Percentiles rank a stretch among this genome's conserved stretches.
These are phyloP conservation scores for Rhodophaea formosa DNA, from an alignment of 2,888 invertebrate genomes.

Conservation along the genomic window DNA sequence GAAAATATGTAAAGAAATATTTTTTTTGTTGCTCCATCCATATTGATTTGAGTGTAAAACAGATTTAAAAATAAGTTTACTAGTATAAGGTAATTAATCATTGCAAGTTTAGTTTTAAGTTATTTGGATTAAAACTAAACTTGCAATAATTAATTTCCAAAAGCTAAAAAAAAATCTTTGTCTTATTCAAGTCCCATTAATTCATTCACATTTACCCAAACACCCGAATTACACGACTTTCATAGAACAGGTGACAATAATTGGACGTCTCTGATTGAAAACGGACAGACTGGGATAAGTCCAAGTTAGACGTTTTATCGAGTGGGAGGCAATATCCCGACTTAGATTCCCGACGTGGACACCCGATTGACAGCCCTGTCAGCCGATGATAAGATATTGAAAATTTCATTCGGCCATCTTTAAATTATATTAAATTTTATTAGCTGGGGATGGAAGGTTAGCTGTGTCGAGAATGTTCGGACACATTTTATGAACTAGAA, in stretches of 20 bases:
- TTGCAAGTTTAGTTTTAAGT: too few species aligned
- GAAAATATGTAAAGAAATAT: too few species aligned
- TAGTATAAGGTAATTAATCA: too few species aligned
- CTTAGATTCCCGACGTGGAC: not conserved
- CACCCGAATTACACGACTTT: not conserved
- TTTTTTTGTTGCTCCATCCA: too few species aligned
- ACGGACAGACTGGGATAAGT: constrained; percentile 9
- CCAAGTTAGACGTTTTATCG: constrained; percentile 3
- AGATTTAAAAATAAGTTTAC: too few species aligned
- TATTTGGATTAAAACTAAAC: too few species aligned
- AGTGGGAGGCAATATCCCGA: constrained; percentile 5
- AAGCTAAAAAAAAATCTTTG: too few species aligned
- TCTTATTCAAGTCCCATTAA: too few species aligned
- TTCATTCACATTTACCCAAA: not conserved
- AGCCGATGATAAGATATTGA: constrained; percentile 13
- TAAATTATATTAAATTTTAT: constrained; percentile 8
- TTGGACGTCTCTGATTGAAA: constrained; percentile 22
- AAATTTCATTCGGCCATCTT: constrained; percentile 5
- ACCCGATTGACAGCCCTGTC: constrained; percentile 3
- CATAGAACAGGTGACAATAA: constrained; percentile 16
- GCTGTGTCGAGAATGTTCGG: not conserved
- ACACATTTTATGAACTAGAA: not conserved
- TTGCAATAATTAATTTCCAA: too few species aligned
- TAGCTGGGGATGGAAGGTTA: not conserved
- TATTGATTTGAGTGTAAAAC: too few species aligned